These are phyloP conservation scores for Bryconaethiops microstoma DNA, from an alignment of 2,797 vertebrate genomes.

Conservation along the genomic window DNA sequence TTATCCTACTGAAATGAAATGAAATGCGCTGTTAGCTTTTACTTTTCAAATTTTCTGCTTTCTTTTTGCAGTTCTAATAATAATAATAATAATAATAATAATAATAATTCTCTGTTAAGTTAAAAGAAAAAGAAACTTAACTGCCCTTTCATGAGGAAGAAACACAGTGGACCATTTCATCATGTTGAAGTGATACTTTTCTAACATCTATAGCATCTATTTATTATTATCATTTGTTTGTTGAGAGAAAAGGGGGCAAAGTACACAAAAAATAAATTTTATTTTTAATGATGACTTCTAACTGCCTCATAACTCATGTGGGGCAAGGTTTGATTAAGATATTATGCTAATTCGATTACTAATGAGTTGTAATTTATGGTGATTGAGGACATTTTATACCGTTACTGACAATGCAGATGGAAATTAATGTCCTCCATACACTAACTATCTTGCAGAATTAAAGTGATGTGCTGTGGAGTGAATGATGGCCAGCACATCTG, in stretches of 20 bases:
- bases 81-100: not conserved
- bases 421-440: conserved; percentile 62
- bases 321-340: conserved; percentile 64
- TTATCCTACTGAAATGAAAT: not conserved
- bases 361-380: conserved; percentile 64
- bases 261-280: not conserved
- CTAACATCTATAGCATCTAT: conserved; percentile 18
- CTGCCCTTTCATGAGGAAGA: not conserved
- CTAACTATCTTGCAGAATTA: conserved; percentile 26
- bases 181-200: not conserved
- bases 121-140: not conserved
- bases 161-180: not conserved
- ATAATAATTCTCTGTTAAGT: not conserved
- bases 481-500: conserved; percentile 35
- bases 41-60: not conserved
- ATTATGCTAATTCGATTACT: conserved; percentile 73
- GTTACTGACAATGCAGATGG: conserved; percentile 57
- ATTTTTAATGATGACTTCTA: conserved; percentile 49
- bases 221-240: not conserved
- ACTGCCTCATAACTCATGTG: conserved; percentile 62
- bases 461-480: conserved; percentile 19
- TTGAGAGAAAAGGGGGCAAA: not conserved
- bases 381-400: conserved; percentile 67
- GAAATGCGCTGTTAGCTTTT: not conserved
- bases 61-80: not conserved